Evolutionary conservation across 2,797 vertebrate genomes (phyloP).

Genomic region (Eremophila alpestris): DNA sequence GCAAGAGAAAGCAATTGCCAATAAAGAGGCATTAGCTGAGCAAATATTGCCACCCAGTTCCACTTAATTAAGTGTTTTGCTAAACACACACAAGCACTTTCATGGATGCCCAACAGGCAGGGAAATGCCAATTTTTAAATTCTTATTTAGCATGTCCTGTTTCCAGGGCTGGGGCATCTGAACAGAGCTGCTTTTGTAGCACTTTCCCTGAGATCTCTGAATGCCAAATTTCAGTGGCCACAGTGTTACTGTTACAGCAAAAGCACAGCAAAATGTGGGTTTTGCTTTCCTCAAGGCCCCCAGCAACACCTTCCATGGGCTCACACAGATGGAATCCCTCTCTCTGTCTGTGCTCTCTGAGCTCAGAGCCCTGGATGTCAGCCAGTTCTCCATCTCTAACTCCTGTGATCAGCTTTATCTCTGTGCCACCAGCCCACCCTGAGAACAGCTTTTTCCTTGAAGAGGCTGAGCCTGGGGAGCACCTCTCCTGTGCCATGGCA

Average conservation of each 20-base stretch:
- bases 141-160: conserved; percentile 11
- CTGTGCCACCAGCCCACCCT: not conserved
- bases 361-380: not conserved
- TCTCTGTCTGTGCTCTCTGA: not conserved
- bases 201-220: not conserved
- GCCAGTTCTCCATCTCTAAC: not conserved
- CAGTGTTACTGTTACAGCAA: fast-evolving
- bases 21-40: not conserved
- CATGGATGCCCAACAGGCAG: not conserved
- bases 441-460: not conserved
- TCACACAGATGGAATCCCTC: not conserved
- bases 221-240: fast-evolving
- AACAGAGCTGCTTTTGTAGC: not conserved
- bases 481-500: not conserved
- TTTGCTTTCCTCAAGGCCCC: not conserved
- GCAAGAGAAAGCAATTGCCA: not conserved
- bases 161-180: not conserved
- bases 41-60: conserved; percentile 27
- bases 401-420: not conserved
- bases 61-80: conserved; percentile 37
- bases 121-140: not conserved
- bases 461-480: not conserved
- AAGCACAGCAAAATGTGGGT: not conserved
- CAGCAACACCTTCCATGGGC: not conserved
- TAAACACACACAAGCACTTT: not conserved